These are phyloP conservation scores for Trachurus trachurus DNA, from an alignment of 2,797 vertebrate species.

Conservation along the genomic window DNA sequence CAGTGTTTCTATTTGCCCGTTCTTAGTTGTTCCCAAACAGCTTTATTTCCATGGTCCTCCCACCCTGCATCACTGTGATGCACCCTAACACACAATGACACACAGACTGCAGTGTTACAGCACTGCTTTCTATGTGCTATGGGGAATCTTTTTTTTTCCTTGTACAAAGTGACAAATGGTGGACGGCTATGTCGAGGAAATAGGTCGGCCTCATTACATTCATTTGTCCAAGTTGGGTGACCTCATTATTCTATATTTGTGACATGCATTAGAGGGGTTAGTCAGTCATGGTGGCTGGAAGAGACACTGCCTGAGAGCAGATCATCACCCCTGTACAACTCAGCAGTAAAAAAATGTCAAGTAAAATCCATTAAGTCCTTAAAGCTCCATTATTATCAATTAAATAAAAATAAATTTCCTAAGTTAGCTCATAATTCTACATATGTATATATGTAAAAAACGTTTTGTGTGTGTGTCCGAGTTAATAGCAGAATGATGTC, in stretches of 20 bases:
- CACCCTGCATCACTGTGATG: conserved; percentile 64
- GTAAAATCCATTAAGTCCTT: background rate
- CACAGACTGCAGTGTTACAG: conserved; percentile 48
- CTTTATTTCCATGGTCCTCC: conserved; percentile 72
- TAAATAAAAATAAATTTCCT: background rate
- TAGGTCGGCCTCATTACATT: conserved; percentile 78
- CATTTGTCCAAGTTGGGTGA: conserved; percentile 62
- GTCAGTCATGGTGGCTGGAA: conserved; percentile 51
- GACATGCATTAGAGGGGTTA: conserved; percentile 62
- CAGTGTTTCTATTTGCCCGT: conserved; percentile 66
- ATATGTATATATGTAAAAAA: background rate
- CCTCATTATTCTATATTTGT: conserved; percentile 77
- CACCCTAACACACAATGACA: conserved; percentile 69
- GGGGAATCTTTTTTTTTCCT: conserved; percentile 54
- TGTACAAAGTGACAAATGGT: conserved; percentile 57
- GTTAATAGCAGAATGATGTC: background rate
- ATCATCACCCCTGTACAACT: conserved; percentile 12
- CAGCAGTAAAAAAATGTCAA: conserved; percentile 3
- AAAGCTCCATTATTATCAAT: background rate
- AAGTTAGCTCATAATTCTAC: background rate
- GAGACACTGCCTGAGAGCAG: conserved; percentile 42
- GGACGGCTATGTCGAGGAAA: conserved; percentile 61
- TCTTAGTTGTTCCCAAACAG: conserved; percentile 69
- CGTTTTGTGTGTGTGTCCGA: background rate
- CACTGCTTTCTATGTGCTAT: conserved; percentile 46